A percentile compares a stretch with the other conserved stretches of the same genome.
Evolutionary conservation across 2,888 invertebrate species (phyloP).

Genomic region (Drosophila borealis): DNA sequence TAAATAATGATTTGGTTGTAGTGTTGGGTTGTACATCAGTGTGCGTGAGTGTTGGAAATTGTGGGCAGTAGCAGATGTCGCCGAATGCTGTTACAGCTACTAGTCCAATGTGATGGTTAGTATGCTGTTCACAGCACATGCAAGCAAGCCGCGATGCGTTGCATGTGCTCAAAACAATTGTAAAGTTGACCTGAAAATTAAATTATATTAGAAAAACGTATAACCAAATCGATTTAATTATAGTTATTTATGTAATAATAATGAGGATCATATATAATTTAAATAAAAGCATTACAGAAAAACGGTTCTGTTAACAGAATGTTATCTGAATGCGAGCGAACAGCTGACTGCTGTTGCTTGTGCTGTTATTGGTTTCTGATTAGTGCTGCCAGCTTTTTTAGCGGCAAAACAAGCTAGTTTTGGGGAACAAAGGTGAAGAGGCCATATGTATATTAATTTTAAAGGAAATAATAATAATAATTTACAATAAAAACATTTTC

Average conservation of each 20-base stretch:
- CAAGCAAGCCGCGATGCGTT: background rate
- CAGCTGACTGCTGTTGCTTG: constrained; percentile 5
- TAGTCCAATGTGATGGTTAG: background rate
- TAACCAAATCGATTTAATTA: too few relatives aligned
- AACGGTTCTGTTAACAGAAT: background rate
- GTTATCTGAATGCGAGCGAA: background rate
- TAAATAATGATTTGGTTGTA: constrained; percentile 54
- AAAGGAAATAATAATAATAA: too few relatives aligned
- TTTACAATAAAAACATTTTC: too few relatives aligned
- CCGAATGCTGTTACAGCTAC: constrained; percentile 17
- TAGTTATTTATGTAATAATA: too few relatives aligned
- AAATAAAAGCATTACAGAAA: background rate
- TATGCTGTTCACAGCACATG: constrained; percentile 1
- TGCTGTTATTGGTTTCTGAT: background rate
- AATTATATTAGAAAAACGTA: too few relatives aligned
- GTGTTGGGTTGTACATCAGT: constrained; percentile 30
- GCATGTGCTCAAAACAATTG: too few relatives aligned
- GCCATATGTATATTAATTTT: too few relatives aligned
- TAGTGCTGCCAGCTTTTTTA: too few relatives aligned
- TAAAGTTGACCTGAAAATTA: background rate
- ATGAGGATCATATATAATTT: background rate
- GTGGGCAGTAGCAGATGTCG: constrained; percentile 4
- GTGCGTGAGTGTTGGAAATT: constrained; percentile 30
- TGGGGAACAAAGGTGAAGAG: background rate
- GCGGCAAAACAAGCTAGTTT: background rate